These are phyloP conservation scores for Protaetia brevitarsis DNA, from an alignment of 1,140 invertebrate genomes.

Conservation along the genomic window DNA sequence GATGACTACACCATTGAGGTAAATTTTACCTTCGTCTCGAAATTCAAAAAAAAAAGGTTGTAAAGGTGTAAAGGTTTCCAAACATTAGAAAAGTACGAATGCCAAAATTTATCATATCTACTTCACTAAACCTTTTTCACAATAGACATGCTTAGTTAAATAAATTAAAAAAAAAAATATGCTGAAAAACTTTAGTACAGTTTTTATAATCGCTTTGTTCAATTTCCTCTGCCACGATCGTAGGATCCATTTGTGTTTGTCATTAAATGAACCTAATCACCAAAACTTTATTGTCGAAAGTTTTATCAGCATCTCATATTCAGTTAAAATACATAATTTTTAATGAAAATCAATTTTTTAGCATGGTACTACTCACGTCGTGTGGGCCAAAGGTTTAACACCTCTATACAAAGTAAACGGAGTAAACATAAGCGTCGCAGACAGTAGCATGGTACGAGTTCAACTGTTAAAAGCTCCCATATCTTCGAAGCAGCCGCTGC, in stretches of 20 bases:
- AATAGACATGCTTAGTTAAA: no score
- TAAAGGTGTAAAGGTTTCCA: background rate
- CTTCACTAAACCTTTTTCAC: no score
- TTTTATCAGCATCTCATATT: background rate
- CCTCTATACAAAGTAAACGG: constrained; percentile 64
- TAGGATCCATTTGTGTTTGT: no score
- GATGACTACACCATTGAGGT: constrained; percentile 87
- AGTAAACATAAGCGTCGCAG: constrained; percentile 58
- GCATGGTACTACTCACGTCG: constrained; percentile 85
- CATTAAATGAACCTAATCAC: background rate
- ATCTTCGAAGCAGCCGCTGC: background rate
- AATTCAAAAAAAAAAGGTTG: background rate
- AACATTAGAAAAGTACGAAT: background rate
- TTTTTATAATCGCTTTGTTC: no score
- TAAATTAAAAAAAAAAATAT: no score
- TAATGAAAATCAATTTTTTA: constrained; percentile 43
- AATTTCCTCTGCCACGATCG: no score
- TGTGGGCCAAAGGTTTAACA: constrained; percentile 73
- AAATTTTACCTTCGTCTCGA: constrained; percentile 40
- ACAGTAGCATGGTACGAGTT: constrained; percentile 72
- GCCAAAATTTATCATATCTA: no score
- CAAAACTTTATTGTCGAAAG: background rate
- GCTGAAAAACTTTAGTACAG: no score
- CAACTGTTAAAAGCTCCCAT: constrained; percentile 69
- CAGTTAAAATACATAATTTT: no score